Percentiles rank a stretch among this genome's conserved stretches.
Conservation (phyloP, 1,140 invertebrate species). For the Delia radicum region DNA sequence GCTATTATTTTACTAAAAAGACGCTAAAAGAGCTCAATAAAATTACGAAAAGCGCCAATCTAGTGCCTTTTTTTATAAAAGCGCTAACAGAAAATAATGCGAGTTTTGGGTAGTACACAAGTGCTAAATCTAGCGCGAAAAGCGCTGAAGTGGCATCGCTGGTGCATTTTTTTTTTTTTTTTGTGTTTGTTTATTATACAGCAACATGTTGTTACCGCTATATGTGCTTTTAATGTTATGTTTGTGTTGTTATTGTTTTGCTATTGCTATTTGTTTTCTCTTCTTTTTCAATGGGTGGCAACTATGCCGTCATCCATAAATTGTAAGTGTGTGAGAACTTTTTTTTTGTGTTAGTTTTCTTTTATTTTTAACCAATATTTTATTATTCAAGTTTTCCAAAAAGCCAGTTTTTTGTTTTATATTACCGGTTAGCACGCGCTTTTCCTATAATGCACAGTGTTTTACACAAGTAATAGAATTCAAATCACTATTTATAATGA, state of each 20-base stretch:
- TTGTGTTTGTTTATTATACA: background rate
- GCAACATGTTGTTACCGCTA: background rate
- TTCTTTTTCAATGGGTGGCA: background rate
- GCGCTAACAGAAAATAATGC: too few species aligned
- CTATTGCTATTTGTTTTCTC: background rate
- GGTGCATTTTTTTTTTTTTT: background rate
- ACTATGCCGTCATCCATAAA: background rate
- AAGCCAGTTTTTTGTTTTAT: background rate
- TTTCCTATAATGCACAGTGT: background rate
- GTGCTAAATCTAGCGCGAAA: too few species aligned
- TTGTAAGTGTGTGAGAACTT: background rate
- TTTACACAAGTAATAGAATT: background rate
- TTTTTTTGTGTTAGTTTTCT: background rate
- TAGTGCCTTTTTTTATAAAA: too few species aligned
- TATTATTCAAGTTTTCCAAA: background rate
- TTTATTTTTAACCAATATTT: background rate
- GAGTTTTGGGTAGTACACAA: too few species aligned
- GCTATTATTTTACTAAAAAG: too few species aligned
- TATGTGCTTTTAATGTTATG: background rate
- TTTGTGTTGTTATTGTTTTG: too few species aligned
- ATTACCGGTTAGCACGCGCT: background rate
- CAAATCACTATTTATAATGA: too few species aligned
- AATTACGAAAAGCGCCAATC: too few species aligned
- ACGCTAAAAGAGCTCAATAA: too few species aligned
- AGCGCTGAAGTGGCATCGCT: too few species aligned